Percentiles rank a stretch among this genome's conserved stretches.
Conservation (phyloP, 2,797 vertebrate genomes). For the Micromesistius poutassou region DNA sequence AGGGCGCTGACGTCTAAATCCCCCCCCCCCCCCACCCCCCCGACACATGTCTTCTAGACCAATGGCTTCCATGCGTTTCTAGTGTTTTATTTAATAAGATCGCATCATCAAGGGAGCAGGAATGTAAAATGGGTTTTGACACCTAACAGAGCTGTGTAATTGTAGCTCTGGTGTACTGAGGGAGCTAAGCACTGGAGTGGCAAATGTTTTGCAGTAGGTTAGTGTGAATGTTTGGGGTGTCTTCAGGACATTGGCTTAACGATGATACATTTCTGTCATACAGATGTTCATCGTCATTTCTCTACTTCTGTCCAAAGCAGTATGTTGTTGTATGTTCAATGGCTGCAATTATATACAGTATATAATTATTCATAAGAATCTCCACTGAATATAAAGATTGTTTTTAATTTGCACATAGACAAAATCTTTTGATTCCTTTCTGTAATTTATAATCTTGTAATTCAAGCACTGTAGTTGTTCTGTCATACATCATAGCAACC, state of each 20-base stretch:
- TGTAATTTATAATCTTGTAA: background rate
- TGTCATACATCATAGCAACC: background rate
- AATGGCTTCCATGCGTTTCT: slow-evolving; percentile 1
- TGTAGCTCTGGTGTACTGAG: background rate
- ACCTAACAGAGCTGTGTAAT: background rate
- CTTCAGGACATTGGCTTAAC: background rate
- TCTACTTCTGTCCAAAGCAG: background rate
- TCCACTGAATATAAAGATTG: background rate
- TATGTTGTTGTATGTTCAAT: background rate
- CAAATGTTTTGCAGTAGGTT: background rate
- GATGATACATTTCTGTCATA: background rate
- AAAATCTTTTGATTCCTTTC: background rate
- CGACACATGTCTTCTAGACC: background rate
- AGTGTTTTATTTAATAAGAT: slow-evolving; percentile 6
- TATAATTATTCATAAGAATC: background rate
- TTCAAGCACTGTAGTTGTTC: background rate
- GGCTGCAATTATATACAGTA: background rate
- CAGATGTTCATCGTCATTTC: background rate
- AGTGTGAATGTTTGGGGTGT: background rate
- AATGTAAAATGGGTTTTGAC: background rate
- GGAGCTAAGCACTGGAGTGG: background rate
- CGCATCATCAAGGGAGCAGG: background rate
- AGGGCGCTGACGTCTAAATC: slow-evolving; percentile 4
- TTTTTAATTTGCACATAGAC: no score
- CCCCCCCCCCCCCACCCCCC: background rate